Base-by-base conservation (phyloP, 1,140 invertebrate species). In the Zaprionus lachaisei region DNA sequence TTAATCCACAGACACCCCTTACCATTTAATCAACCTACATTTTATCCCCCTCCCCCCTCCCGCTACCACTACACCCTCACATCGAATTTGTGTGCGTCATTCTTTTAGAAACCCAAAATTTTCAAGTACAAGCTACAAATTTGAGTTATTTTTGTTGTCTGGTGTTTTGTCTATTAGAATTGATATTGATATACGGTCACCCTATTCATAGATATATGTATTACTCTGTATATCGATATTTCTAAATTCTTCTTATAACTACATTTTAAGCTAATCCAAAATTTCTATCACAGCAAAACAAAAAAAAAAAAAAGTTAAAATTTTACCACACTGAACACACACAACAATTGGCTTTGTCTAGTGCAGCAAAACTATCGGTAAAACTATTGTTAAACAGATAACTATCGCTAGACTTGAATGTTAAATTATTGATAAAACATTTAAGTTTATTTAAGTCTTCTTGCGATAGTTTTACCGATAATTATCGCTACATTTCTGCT, bases 191-290 rank as follows among this genome's bases (percentile, higher is more conserved):
- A 51, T 62, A 14, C 49, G 41, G 63, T 56, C 51, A 49, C 17
- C 51, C 51, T 55, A 38, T 7, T 17, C 56, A 51, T 69, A 61
- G 34, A 56, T 58, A 22, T 34, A 38, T 51, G 62, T 72, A 54
- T 71, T 71, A 17, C 41, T 47, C 20, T 51, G 47, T 41, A 37
- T 17, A 58, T 37, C n/a, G 28, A 34, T 58, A 65, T 65, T 61
- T 71, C 24, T 85, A 71, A 79, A 77, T 77, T 44, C 37, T 73
- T 73, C 55, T 83, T 51, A 64, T 69, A 28, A 70, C 83, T 83
- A 80, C 87, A 89, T 80, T 83, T 83, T 86, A 86, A 87, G 84
- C 80, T 86, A 83, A 86, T 51, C 69, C 69, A 65, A 86, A 44
- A 73, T 80, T 80, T 86, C 79, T 81, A 79, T 69, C 83, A 79